Evolutionary conservation across 2,797 vertebrate genomes (phyloP).

Genomic region (Urophycis tenuis): DNA sequence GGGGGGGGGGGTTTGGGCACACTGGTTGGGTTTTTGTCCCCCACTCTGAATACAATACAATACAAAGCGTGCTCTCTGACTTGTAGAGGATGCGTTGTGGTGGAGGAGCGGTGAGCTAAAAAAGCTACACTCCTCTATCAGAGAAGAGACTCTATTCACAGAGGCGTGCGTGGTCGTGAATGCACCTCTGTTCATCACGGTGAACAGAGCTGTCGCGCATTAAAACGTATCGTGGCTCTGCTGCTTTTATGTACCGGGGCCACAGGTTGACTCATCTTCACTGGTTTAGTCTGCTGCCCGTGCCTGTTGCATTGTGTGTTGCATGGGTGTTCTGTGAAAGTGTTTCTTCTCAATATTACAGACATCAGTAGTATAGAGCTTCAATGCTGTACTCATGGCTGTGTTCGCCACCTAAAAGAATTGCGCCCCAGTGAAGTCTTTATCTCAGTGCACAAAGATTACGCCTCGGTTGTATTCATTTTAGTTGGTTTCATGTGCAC

Average conservation of each 20-base stretch:
- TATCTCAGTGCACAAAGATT: neutral
- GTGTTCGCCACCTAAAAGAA: no score
- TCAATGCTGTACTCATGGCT: neutral
- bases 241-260: neutral
- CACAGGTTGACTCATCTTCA: neutral
- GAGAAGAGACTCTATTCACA: neutral
- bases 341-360: neutral
- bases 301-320: neutral
- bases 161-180: no score
- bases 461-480: neutral
- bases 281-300: neutral
- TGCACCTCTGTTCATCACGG: no score
- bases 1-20: no score
- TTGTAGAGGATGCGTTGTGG: no score
- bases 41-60: no score
- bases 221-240: neutral
- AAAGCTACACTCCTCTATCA: no score
- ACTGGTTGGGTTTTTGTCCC: no score
- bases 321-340: neutral
- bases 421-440: no score
- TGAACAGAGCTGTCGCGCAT: neutral
- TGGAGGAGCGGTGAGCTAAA: no score
- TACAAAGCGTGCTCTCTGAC: no score
- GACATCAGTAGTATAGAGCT: neutral
- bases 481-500: neutral